Conservation (phyloP, 2,113 vertebrate genomes). For the Aptenodytes patagonicus region DNA sequence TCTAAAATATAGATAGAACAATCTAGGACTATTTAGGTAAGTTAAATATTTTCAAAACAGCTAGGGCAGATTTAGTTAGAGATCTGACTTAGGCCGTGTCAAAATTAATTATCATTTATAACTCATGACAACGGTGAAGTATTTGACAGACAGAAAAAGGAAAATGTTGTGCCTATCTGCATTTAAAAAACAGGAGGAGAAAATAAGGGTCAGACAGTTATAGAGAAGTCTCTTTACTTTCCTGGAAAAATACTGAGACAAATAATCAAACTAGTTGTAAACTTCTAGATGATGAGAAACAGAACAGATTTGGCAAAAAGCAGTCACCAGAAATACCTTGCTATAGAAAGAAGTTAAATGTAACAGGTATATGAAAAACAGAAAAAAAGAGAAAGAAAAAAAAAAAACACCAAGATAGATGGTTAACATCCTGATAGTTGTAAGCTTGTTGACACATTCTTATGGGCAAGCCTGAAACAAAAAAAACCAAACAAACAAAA, state of each 20-base stretch:
- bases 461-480: not conserved
- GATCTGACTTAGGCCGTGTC: not conserved
- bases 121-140: not conserved
- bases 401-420: fast-evolving
- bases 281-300: not conserved
- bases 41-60: not conserved
- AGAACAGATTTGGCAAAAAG: not conserved
- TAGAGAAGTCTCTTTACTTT: not conserved
- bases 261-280: not conserved
- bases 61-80: not conserved
- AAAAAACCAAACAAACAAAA: not conserved
- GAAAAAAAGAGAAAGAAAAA: not conserved
- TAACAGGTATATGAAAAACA: not conserved
- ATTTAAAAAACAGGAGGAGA: not conserved
- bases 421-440: not conserved
- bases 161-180: not conserved
- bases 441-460: not conserved
- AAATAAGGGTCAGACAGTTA: not conserved
- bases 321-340: not conserved
- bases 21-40: not conserved
- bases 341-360: too few relatives aligned
- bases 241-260: not conserved
- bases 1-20: not conserved
- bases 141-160: not conserved
- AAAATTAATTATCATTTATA: not conserved